Evolutionary conservation across 1,140 invertebrate species (phyloP).

Genomic region (Papilio aristodemus): DNA sequence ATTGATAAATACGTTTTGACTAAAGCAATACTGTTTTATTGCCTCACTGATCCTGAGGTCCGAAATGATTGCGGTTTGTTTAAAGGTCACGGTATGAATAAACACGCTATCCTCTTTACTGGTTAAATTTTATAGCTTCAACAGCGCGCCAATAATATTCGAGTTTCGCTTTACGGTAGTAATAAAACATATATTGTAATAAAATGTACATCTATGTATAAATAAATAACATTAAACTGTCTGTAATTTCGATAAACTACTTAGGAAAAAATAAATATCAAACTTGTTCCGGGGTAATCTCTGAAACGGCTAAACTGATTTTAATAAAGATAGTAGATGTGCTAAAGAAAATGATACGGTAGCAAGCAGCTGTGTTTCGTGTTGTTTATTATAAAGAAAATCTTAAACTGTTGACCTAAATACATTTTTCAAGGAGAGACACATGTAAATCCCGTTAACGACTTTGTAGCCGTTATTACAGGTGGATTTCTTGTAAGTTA

Average conservation of each 20-base stretch:
- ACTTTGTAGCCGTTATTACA: slow-evolving; percentile 8
- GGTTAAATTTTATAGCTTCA: slow-evolving; percentile 6
- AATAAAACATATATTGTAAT: slow-evolving; percentile 3
- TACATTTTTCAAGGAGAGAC: not conserved
- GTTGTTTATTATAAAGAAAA: slow-evolving; percentile 7
- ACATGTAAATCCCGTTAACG: slow-evolving; percentile 7
- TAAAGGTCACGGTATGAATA: slow-evolving; percentile 1
- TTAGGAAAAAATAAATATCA: too few relatives aligned
- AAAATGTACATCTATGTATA: not conserved
- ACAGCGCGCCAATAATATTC: not conserved
- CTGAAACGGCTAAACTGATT: too few relatives aligned
- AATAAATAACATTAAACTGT: not conserved
- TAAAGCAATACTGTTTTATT: slow-evolving; percentile 27
- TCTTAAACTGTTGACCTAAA: slow-evolving; percentile 3
- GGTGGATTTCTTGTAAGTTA: not conserved
- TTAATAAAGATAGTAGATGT: too few relatives aligned
- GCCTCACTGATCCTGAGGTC: slow-evolving; percentile 23
- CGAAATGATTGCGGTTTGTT: slow-evolving; percentile 13
- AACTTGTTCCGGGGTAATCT: too few relatives aligned
- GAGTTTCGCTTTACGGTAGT: not conserved
- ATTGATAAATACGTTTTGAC: slow-evolving; percentile 45
- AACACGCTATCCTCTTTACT: not conserved
- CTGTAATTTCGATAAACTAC: too few relatives aligned
- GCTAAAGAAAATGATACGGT: too few relatives aligned
- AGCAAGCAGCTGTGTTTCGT: too few relatives aligned